Conservation (phyloP, 2,113 vertebrate genomes). For the Chaetorhynchus papuensis region DNA sequence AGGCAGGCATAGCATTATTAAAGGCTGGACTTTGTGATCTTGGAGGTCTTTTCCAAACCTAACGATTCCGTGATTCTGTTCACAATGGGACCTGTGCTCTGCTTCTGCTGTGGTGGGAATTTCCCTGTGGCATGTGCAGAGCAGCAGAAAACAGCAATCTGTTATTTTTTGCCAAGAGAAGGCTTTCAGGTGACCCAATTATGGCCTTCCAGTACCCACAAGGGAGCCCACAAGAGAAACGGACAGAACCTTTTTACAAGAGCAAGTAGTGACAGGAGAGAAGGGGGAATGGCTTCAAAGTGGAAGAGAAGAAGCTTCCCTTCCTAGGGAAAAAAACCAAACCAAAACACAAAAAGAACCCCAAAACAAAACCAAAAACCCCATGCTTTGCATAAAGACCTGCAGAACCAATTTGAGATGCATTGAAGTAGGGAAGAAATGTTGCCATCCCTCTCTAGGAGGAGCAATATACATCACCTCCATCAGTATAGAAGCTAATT, state of each 20-base stretch:
- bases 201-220: neutral
- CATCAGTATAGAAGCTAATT: neutral
- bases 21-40: neutral
- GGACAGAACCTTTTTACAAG: neutral
- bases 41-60: neutral
- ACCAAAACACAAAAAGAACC: neutral
- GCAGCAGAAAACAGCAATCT: neutral
- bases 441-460: accelerated
- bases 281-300: neutral
- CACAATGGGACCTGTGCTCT: neutral
- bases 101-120: neutral
- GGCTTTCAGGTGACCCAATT: neutral
- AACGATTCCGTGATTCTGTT: neutral
- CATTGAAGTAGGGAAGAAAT: neutral
- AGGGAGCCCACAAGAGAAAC: too few relatives aligned
- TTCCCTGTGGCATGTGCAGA: neutral
- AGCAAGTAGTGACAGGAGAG: neutral
- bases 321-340: neutral
- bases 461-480: neutral
- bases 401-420: neutral
- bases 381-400: neutral
- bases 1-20: neutral
- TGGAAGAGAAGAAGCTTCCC: neutral
- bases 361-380: neutral
- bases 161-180: neutral